phyloP scores from a whole-genome alignment of 2,888 invertebrate species.

The Diplolepis rosae region DNA sequence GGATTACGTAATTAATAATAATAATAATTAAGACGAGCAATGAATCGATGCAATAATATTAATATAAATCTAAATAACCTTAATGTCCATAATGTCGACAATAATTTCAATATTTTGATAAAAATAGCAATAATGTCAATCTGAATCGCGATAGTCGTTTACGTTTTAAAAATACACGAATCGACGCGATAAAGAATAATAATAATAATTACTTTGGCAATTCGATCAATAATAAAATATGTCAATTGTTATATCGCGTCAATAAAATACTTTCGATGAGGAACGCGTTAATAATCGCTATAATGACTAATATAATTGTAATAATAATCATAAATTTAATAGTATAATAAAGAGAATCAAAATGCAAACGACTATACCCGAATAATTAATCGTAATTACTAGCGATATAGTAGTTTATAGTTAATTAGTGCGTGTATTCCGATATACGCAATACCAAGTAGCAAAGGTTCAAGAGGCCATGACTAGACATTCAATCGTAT shows the following conservation, averaged over 20 bases:
- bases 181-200: constrained; percentile 44
- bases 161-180: constrained; percentile 12
- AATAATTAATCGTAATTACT: constrained; percentile 27
- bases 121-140: constrained; percentile 45
- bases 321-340: constrained; percentile 46
- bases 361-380: constrained; percentile 38
- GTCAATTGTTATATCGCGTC: constrained; percentile 22
- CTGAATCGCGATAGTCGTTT: constrained; percentile 35
- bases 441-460: constrained; percentile 51
- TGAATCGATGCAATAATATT: constrained; percentile 43
- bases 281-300: constrained; percentile 39
- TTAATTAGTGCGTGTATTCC: constrained; percentile 31
- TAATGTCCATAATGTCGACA: constrained; percentile 43
- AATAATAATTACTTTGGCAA: constrained; percentile 41
- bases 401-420: constrained; percentile 28
- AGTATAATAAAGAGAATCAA: constrained; percentile 30
- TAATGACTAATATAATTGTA: constrained; percentile 43
- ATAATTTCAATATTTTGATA: constrained; percentile 39
- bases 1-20: constrained; percentile 44
- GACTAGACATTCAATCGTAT: constrained; percentile 73
- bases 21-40: constrained; percentile 40
- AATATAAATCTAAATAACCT: constrained; percentile 44
- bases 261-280: constrained; percentile 30
- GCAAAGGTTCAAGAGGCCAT: constrained; percentile 72
- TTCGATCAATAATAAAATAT: constrained; percentile 28